Evolutionary conservation across 2,797 vertebrate species (phyloP), one percentile per base, ranked within the genome.

Genomic region (Sphenopsis melanotis): DNA sequence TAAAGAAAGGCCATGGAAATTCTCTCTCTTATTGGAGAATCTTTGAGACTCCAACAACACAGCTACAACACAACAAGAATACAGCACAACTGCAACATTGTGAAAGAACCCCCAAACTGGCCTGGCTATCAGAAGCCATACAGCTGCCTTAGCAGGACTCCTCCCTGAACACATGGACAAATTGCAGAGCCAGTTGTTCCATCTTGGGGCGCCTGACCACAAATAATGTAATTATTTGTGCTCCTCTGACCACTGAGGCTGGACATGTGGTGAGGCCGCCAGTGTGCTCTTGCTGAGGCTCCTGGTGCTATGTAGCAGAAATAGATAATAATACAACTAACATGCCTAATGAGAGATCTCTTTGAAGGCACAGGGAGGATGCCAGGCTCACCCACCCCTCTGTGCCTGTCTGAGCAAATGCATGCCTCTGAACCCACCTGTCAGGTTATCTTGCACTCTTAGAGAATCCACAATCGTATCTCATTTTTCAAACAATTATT

Each of bases 21-120:
- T 36, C 2, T 60, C 8, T 47, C 15, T 41, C 13, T 52, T 59
- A 8, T 1, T 66, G 34, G 23, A 56, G 5, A 41, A 4, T 17
- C 71, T 89, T 77, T 80, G 36, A 55, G 60, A 69, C 55, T 59
- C 15, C 37, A 84, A 21, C 11, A 57, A 0, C 36, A 63, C 27
- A 71, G n/a, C 37, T 39, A 11, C 47, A 83, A 11, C 32, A 57
- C 13, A 46, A 55, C 1, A 8, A 32, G 47, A 70, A 3, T 20
- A 44, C 9, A 69, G 23, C 14, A 49, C 20, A 64, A 49, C 15
- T 32, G 27, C 29, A 64, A 5, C 0, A 0, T 39, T 53, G 23
- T 39, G 49, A 68, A 74, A 63, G 41, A 52, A 3, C 4, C 37
- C 6, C 27, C 49, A 36, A 9, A 26, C 27, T 44, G 15, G 4